Evolutionary conservation across 2,113 vertebrate genomes (phyloP).

Genomic region (Hippolais icterina): DNA sequence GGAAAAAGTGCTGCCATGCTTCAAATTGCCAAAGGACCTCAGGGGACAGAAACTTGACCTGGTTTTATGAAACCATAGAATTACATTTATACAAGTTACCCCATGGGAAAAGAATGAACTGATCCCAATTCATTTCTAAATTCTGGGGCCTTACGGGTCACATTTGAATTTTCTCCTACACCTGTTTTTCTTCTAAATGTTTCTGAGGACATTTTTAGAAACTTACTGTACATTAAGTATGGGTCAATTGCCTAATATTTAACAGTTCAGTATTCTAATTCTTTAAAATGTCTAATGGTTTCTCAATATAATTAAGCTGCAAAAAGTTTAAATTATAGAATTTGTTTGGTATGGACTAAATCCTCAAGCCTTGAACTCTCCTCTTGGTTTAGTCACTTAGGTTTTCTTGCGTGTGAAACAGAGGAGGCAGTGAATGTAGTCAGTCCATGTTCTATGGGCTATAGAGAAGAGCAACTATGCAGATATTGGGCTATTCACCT

Average conservation of each 20-base stretch:
- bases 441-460: not conserved
- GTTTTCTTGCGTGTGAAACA: not conserved
- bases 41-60: conserved; percentile 80
- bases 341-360: not conserved
- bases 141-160: conserved; percentile 72
- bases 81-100: conserved; percentile 82
- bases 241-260: conserved; percentile 50
- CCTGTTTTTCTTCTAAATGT: conserved; percentile 68
- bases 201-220: conserved; percentile 51
- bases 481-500: not conserved
- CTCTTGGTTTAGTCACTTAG: not conserved
- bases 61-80: conserved; percentile 84
- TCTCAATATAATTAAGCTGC: conserved; percentile 4
- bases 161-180: conserved; percentile 72
- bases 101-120: conserved; percentile 75
- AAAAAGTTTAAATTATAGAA: not conserved
- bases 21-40: conserved; percentile 75
- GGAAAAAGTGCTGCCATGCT: conserved; percentile 71
- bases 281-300: conserved; percentile 22
- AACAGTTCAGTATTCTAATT: conserved; percentile 52
- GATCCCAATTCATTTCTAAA: conserved; percentile 78
- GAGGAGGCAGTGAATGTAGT: not conserved
- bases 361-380: not conserved
- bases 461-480: not conserved
- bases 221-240: conserved; percentile 21